Base-by-base conservation (phyloP, 2,797 vertebrate species). In the Acanthurus lineatus region DNA sequence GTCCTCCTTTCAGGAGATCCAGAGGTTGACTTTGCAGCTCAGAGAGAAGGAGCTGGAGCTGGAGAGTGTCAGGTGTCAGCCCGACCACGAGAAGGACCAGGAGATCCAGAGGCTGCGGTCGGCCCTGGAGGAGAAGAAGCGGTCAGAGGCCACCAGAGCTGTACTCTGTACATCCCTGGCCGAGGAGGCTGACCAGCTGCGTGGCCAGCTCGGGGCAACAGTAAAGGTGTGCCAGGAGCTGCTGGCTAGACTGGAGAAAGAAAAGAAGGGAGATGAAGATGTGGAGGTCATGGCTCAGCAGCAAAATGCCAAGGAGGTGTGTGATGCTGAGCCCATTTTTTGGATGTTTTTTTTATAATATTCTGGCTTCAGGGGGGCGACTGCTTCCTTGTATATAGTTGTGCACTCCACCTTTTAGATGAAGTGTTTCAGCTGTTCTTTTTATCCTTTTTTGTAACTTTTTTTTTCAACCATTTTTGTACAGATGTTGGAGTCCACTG, bases 191-290 rank as follows among this genome's bases (percentile, higher is more conserved):
- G 95, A 96, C 15, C 95, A 97, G 87, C 96, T 99, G 19, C 95
- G 95, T 10, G 79, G 91, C 35, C 97, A 97, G 20, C 93, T 99
- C 0, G 94, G 94, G 0, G 86, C 95, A 35, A 98, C 97, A 0
- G 96, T 97, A 49, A 94, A 95, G 88, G 97, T 98, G 95, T 99
- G 97, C 81, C 96, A 98, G 81, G 96, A 96, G 19, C 95, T 99
- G 80, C 95, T 97, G 89, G 92, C 71, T n/a, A 92, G 95, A 71
- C 91, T 99, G 77, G 97, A 97, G 85, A 95, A 89, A 15, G 92
- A 89, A 42, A 96, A 94, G 79, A 89, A 64, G 64, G 57, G 74
- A 63, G 73, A 59, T 71, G 45, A 64, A 75, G 45, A 49, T 35
- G 20, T 11, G 28, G 89, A 89, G 72, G 78, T 89, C 44, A 70